Evolutionary conservation across 2,888 invertebrate genomes (phyloP).

Genomic region (Plebejus anna): DNA sequence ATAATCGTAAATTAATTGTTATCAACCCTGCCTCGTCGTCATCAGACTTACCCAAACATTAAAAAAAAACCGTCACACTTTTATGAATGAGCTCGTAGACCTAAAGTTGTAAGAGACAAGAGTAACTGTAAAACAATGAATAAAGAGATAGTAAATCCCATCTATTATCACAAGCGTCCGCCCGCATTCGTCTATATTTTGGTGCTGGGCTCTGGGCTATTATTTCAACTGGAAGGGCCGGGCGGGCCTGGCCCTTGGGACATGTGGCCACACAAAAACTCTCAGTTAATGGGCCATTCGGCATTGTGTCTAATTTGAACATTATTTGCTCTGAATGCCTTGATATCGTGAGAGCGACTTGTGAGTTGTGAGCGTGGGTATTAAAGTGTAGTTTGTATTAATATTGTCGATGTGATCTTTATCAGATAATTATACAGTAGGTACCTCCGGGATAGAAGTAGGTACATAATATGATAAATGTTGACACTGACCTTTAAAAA

Average conservation of each 20-base stretch:
- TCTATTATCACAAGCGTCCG: slow-evolving; percentile 31
- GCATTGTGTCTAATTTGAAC: slow-evolving; percentile 26
- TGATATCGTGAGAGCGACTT: neutral
- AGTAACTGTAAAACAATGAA: neutral
- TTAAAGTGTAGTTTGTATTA: slow-evolving; percentile 16
- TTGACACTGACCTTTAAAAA: neutral
- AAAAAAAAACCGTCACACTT: neutral
- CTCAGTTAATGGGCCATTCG: slow-evolving; percentile 29
- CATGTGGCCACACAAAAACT: slow-evolving; percentile 38
- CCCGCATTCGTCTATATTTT: slow-evolving; percentile 60
- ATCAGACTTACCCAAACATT: no score
- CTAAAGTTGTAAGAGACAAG: neutral
- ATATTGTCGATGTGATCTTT: neutral
- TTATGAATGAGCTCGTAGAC: neutral
- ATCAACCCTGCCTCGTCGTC: no score
- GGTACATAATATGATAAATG: neutral
- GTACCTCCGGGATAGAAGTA: neutral
- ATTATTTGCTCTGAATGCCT: slow-evolving; percentile 18
- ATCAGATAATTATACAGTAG: neutral
- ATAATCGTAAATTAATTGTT: no score
- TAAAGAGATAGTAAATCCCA: neutral
- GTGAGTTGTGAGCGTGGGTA: slow-evolving; percentile 21
- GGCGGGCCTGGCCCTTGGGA: slow-evolving; percentile 34
- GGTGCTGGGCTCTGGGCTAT: slow-evolving; percentile 29
- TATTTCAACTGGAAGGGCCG: slow-evolving; percentile 35